These are phyloP conservation scores for Parthenolecanium corni DNA, from an alignment of 2,888 invertebrate genomes.

Conservation along the genomic window DNA sequence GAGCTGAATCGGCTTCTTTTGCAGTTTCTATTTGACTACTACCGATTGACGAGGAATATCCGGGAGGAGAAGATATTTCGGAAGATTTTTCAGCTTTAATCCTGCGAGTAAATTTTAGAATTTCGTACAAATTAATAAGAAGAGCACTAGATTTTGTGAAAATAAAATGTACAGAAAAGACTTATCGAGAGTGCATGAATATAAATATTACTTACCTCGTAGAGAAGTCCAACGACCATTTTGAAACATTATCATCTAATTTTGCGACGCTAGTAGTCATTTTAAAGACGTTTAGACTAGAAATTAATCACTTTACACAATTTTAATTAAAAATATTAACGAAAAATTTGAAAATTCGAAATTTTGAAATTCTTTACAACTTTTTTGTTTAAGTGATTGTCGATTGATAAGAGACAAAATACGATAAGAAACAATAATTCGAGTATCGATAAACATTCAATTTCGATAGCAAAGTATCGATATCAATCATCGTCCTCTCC, in stretches of 20 bases:
- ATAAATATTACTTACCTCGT: constrained; percentile 7
- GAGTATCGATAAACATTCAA: too few species aligned
- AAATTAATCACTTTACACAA: neutral
- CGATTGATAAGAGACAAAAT: too few species aligned
- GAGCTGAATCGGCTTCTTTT: constrained; percentile 69
- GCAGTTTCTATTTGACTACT: constrained; percentile 65
- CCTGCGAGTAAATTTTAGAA: constrained; percentile 27
- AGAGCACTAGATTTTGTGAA: too few species aligned
- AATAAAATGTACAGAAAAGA: neutral
- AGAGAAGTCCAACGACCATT: constrained; percentile 25
- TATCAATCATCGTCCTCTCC: too few species aligned
- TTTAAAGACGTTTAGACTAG: neutral
- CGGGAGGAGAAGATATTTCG: constrained; percentile 55
- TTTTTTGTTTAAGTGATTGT: too few species aligned
- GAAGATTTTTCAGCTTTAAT: constrained; percentile 34
- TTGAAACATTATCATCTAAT: constrained; percentile 14
- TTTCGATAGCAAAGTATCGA: too few species aligned
- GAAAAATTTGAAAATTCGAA: neutral
- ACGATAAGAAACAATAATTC: too few species aligned
- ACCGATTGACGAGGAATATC: constrained; percentile 62
- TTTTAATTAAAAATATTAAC: neutral
- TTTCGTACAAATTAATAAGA: constrained; percentile 17
- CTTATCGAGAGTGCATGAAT: neutral
- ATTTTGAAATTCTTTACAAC: too few species aligned
- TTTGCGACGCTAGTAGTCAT: constrained; percentile 10